phyloP scores from a whole-genome alignment of 2,888 invertebrate species.

The Himalopsyche tibetana region DNA sequence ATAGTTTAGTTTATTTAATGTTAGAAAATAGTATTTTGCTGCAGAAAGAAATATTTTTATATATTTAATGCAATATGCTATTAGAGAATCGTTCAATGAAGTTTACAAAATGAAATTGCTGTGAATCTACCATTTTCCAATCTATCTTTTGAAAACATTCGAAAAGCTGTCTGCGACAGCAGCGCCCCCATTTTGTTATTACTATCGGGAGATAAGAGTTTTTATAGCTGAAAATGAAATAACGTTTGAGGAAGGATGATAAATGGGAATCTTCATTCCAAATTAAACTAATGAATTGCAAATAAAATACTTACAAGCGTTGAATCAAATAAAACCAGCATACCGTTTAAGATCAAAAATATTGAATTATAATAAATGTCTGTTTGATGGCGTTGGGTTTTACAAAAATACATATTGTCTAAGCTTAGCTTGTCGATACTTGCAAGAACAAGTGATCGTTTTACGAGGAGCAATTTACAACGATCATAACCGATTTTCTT shows the following conservation, averaged over 20 bases:
- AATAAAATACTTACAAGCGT: neutral
- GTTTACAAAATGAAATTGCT: slow-evolving; percentile 19
- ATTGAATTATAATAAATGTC: too few relatives aligned
- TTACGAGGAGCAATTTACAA: too few relatives aligned
- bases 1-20: too few relatives aligned
- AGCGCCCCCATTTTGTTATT: neutral
- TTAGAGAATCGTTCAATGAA: neutral
- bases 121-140: neutral
- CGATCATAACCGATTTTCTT: too few relatives aligned
- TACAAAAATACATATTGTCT: too few relatives aligned
- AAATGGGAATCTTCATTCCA: neutral
- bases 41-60: neutral
- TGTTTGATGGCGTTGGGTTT: too few relatives aligned
- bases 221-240: neutral
- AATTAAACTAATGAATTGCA: neutral
- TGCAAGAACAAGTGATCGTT: too few relatives aligned
- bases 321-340: too few relatives aligned
- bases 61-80: neutral
- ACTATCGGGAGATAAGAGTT: neutral
- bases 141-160: slow-evolving; percentile 20
- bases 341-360: too few relatives aligned
- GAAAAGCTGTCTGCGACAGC: slow-evolving; percentile 4
- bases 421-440: too few relatives aligned
- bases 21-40: too few relatives aligned
- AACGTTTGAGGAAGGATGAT: neutral